Percentiles rank a stretch among this genome's conserved stretches.
Conservation (phyloP, 1,140 invertebrate genomes). For the Diorhabda elongata region DNA sequence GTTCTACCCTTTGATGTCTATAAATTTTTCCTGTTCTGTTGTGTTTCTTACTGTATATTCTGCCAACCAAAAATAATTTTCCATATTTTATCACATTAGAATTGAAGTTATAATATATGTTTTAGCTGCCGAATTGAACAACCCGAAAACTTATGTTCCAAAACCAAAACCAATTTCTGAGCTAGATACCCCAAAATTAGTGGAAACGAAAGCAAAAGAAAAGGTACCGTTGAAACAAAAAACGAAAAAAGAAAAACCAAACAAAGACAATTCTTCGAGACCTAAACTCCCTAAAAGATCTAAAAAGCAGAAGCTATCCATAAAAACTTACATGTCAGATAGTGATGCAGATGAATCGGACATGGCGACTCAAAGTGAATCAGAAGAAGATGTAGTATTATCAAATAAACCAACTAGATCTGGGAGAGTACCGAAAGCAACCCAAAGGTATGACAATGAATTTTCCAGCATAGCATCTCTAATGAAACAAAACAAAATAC, state of each 20-base stretch:
- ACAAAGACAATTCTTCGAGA: not conserved
- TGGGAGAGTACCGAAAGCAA: constrained; percentile 34
- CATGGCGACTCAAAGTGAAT: constrained; percentile 22
- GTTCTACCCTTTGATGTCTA: too few species aligned
- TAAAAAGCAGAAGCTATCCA: constrained; percentile 11
- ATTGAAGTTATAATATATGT: too few species aligned
- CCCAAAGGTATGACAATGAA: constrained; percentile 22
- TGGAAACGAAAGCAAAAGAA: not conserved
- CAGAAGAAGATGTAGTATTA: constrained; percentile 27
- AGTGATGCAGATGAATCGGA: constrained; percentile 32
- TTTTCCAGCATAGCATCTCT: not conserved
- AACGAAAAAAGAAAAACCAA: not conserved
- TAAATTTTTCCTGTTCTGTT: too few species aligned
- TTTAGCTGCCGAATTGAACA: too few species aligned
- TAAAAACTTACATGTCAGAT: constrained; percentile 20
- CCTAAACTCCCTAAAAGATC: constrained; percentile 13
- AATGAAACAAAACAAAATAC: constrained; percentile 10
- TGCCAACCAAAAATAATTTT: too few species aligned
- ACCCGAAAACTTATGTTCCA: too few species aligned
- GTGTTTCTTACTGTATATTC: too few species aligned
- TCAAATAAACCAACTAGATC: constrained; percentile 32
- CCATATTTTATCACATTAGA: too few species aligned
- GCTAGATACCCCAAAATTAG: too few species aligned
- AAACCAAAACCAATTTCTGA: too few species aligned
- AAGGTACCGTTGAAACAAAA: not conserved